Evolutionary conservation across 2,888 invertebrate species (phyloP).

Genomic region (Ophioninae sp.): DNA sequence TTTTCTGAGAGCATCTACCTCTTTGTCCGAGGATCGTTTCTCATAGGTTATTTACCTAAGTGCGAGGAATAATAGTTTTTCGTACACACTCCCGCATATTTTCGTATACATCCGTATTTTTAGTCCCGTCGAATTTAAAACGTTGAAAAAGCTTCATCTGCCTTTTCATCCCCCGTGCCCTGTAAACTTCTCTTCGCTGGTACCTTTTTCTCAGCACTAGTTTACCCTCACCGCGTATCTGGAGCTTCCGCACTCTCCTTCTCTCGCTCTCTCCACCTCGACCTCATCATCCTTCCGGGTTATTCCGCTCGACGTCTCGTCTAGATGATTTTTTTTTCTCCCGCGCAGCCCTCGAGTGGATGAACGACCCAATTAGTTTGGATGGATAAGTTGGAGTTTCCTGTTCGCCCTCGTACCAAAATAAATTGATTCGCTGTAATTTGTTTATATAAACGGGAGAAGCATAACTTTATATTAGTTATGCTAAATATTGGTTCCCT

Average conservation of each 20-base stretch:
- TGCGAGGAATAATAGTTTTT: constrained; percentile 58
- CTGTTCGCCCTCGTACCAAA: background rate
- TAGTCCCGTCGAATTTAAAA: background rate
- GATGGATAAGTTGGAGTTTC: background rate
- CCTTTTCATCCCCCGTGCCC: background rate
- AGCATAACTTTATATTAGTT: background rate
- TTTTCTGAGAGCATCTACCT: constrained; percentile 50
- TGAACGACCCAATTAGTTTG: background rate
- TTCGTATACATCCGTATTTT: background rate
- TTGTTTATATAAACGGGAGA: background rate
- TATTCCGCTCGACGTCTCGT: background rate
- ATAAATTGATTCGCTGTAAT: background rate
- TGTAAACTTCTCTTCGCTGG: background rate
- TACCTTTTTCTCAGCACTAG: constrained; percentile 1
- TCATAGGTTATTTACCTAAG: constrained; percentile 62
- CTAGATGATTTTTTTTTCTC: background rate
- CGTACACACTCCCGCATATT: constrained; percentile 19
- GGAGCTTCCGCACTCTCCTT: background rate
- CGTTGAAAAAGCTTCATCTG: constrained; percentile 26
- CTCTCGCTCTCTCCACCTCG: background rate
- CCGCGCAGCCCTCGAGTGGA: background rate
- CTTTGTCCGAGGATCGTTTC: constrained; percentile 51
- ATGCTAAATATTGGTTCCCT: background rate
- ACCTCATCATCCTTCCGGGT: background rate
- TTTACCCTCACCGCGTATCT: background rate